Evolutionary conservation across 2,797 vertebrate species (phyloP), one percentile per base, ranked within the genome.

Genomic region (Gobionotothen gibberifrons): DNA sequence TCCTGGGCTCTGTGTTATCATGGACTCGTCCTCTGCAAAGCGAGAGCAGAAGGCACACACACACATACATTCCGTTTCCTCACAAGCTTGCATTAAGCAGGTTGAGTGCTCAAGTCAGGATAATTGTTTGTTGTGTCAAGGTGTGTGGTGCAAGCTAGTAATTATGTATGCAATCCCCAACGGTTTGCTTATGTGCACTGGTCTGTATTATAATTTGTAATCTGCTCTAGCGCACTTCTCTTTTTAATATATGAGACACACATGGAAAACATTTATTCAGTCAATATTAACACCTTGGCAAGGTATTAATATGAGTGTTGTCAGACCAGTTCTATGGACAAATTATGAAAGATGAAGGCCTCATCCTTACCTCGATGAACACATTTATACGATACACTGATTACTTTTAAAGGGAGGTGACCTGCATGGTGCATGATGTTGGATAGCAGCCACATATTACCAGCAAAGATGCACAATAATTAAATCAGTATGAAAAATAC

Each of bases 101-200:
- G 69, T 76, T 63, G 78, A 84, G 52, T 29, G 65, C 64, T 57
- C 46, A 48, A 80, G 69, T 76, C 63, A 55, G 52, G 47, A 60
- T 74, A 83, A 78, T 55, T 71, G 62, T 59, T 74, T 72, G 54
- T 64, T 79, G 51, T 69, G 77, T 75, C 52, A 74, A 82, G 51
- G 72, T 76, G 67, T 74, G 58, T 74, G 4, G 46, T 58, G 52
- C 57, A 46, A 39, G 68, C 15, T 55, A 46, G n/a, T 39, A 32
- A 60, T 42, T 56, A 51, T 63, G 19, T 59, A 46, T 58, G 57
- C 71, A 62, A n/a, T 65, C 47, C 29, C 46, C 19, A 32, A 12
- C 10, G 44, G 58, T 65, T 71, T 54, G 49, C 36, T 52, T 52
- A 39, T 63, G 17, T 69, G 49, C 48, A n/a, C 22, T n/a, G 21